Percentiles rank a stretch among this genome's conserved stretches.
Evolutionary conservation across 2,888 invertebrate genomes (phyloP).

Genomic region (Aradus depressus): DNA sequence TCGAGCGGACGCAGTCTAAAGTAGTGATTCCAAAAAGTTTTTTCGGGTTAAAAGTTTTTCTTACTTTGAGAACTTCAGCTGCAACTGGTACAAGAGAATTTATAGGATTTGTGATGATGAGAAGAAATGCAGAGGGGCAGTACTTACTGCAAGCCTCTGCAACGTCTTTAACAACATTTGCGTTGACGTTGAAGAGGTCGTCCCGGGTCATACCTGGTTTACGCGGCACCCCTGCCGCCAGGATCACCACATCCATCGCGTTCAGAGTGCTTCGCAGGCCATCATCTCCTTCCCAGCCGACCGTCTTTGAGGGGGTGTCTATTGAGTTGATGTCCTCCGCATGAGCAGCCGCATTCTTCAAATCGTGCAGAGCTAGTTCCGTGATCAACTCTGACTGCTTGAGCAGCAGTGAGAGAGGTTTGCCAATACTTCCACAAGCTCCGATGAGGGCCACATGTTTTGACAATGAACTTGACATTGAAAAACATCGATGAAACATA

Average conservation of each 20-base stretch:
- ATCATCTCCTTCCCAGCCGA: conserved; percentile 61
- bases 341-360: conserved; percentile 91
- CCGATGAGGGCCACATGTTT: conserved; percentile 78
- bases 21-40: conserved; percentile 94
- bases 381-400: conserved; percentile 80
- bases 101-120: conserved; percentile 96
- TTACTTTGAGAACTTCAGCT: conserved; percentile 83
- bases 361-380: conserved; percentile 80
- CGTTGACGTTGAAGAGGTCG: conserved; percentile 96
- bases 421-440: conserved; percentile 95
- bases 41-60: conserved; percentile 79
- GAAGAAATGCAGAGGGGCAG: conserved; percentile 84
- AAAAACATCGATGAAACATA: no score
- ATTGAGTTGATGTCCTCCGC: conserved; percentile 96
- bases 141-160: conserved; percentile 64
- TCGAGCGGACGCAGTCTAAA: conserved; percentile 87
- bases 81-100: conserved; percentile 79
- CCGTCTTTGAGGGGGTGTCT: conserved; percentile 73
- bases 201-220: conserved; percentile 99
- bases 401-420: conserved; percentile 82
- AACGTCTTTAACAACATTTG: conserved; percentile 89
- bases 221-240: conserved; percentile 96
- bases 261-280: conserved; percentile 62
- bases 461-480: background rate
- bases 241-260: conserved; percentile 77